Base-by-base conservation (phyloP, 2,797 vertebrate genomes). In the Chaetophractus vellerosus region DNA sequence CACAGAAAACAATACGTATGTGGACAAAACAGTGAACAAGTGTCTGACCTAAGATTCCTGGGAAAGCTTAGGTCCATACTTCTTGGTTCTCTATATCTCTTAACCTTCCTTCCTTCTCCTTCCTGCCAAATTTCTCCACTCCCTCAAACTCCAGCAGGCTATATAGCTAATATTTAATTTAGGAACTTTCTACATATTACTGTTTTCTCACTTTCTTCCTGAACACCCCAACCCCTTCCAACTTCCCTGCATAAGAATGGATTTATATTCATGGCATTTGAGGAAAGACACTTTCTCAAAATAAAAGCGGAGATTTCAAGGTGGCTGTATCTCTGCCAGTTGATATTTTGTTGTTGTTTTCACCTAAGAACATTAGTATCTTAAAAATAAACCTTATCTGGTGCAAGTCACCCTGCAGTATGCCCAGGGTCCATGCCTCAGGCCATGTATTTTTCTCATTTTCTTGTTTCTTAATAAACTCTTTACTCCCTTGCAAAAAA, bases 221-320 rank as follows among this genome's bases (percentile, higher is more conserved):
- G 3, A 96, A 79, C 82, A 94, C 5, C 28, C 21, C n/a, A 89
- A 86, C 41, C 28, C 6, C 28, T 6, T 86, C 16, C n/a, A 89
- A 81, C 59, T 86, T 45, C 24, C 52, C 45, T 38, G 23, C 16
- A 24, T 52, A 75, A 41, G 48, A 93, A 74, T 52, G 38, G 38
- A 59, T 18, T 45, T 79, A 33, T 31, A 74, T 78, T 57, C 86
- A n/a, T 31, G 36, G 28, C 28, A 52, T 0, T 52, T 11, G 57
- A 88, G 88, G 82, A 84, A 94, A 91, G 64, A 86, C 50, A 89
- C 6, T 72, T 57, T 79, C 69, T 72, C 64, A 88, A 93, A 94
- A 38, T 38, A 76, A 83, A 85, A 68, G 14, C 19, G 26, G 38
- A 91, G 10, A 91, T 90, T 94, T 66, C 48, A 88, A 84, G 23